A percentile compares a stretch with the other conserved stretches of the same genome.
These are phyloP conservation scores for Drosophila pachea DNA, from an alignment of 1,140 invertebrate genomes.

Conservation along the genomic window DNA sequence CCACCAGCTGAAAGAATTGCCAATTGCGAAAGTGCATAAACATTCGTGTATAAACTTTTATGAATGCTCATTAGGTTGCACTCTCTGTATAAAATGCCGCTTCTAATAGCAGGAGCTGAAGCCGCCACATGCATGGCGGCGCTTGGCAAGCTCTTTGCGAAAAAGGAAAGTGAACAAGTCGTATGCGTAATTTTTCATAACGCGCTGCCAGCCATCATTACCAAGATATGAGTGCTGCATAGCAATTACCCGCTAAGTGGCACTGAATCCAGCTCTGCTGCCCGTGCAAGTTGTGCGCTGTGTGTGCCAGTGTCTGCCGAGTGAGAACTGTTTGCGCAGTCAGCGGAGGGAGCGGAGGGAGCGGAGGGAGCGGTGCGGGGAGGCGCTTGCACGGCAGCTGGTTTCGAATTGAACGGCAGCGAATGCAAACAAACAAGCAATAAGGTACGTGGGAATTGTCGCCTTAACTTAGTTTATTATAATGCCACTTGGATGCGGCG, in stretches of 20 bases:
- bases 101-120: no score
- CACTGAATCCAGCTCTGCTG: constrained; percentile 11
- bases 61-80: no score
- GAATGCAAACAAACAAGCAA: constrained; percentile 73
- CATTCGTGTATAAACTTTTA: no score
- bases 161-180: not conserved
- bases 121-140: no score
- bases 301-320: not conserved
- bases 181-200: constrained; percentile 7
- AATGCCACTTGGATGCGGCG: constrained; percentile 73
- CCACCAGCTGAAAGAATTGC: no score
- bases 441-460: constrained; percentile 70
- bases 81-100: no score
- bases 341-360: constrained; percentile 11
- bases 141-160: not conserved
- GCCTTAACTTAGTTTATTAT: constrained; percentile 75
- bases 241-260: constrained; percentile 20
- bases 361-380: constrained; percentile 12
- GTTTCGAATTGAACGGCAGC: constrained; percentile 38
- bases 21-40: no score
- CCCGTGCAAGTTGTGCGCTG: no score
- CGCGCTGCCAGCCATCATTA: not conserved
- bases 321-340: constrained; percentile 29
- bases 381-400: constrained; percentile 5
- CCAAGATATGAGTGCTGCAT: constrained; percentile 5